Evolutionary conservation across 2,113 vertebrate species (phyloP).

Genomic region (Ellobius talpinus): DNA sequence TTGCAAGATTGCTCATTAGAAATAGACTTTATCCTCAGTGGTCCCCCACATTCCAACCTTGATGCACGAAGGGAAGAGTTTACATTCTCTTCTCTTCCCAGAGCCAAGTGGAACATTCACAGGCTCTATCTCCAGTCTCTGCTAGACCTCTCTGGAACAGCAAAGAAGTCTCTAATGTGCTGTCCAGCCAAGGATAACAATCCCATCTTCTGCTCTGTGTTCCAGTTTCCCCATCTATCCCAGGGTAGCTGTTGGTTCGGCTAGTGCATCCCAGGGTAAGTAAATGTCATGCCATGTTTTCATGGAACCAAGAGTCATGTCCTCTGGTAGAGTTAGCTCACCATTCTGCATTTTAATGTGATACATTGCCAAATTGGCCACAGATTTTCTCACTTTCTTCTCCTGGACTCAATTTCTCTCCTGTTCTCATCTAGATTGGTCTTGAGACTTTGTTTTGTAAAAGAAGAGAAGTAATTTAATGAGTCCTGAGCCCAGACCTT

Average conservation of each 20-base stretch:
- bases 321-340: background rate
- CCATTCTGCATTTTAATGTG: background rate
- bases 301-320: background rate
- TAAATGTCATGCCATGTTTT: background rate
- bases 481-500: background rate
- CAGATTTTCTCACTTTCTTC: background rate
- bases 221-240: background rate
- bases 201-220: background rate
- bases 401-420: background rate
- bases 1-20: background rate
- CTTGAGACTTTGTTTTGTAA: constrained; percentile 1
- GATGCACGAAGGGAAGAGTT: background rate
- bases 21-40: background rate
- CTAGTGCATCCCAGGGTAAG: background rate
- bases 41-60: background rate
- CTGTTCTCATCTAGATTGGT: background rate
- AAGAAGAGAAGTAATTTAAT: background rate
- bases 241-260: background rate
- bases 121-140: background rate
- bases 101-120: background rate
- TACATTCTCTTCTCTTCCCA: background rate
- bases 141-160: background rate
- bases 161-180: background rate
- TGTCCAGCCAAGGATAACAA: background rate
- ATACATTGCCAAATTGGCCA: background rate